Base-by-base conservation (phyloP, 2,888 invertebrate genomes). In the Ecliptopera silaceata region DNA sequence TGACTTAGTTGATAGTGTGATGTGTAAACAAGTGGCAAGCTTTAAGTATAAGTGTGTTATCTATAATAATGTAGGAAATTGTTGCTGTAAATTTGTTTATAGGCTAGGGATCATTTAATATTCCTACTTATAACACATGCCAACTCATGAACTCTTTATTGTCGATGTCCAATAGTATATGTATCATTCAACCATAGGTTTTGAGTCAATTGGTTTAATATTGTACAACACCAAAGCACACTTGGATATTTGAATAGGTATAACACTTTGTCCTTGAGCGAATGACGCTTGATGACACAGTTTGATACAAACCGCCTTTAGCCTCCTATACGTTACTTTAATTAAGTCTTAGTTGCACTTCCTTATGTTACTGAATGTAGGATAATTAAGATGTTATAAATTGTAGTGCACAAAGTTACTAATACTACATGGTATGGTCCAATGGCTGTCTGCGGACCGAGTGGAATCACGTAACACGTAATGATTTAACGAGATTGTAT, bases 71-170 rank as follows among this genome's bases (percentile, higher is more conserved):
- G 75, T 84, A 86, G 80, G 70, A 66, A 80, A 79, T 83, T 88
- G 88, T 89, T 89, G 82, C 76, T 85, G 84, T 86, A 85, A 80
- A 82, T 83, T 88, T 84, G 86, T 88, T 87, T 74, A 86, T 82
- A 58, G 49, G 80, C 66, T 63, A 63, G 57, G 78, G 65, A 63
- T 69, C 61, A 68, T 75, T 74, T 75, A 15, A 80, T 75, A 84
- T 80, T 78, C 71, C 48, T 70, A 81, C 82, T 83, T 84, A 73
- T 65, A 69, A 72, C 74, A 66, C 77, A 79, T 77, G 77, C 79
- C 79, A 79, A 77, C 61, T 69, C 2, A 34, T 34, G 3, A 36
- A 15, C 36, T 36, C 36, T 39, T 12, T 22, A 12, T 48, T 42
- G 32, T 46, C 13, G 6, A 41, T 56, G 22, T 56, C 46, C 34